Conservation (phyloP, 1,140 invertebrate species). For the Bombus waltoni region DNA sequence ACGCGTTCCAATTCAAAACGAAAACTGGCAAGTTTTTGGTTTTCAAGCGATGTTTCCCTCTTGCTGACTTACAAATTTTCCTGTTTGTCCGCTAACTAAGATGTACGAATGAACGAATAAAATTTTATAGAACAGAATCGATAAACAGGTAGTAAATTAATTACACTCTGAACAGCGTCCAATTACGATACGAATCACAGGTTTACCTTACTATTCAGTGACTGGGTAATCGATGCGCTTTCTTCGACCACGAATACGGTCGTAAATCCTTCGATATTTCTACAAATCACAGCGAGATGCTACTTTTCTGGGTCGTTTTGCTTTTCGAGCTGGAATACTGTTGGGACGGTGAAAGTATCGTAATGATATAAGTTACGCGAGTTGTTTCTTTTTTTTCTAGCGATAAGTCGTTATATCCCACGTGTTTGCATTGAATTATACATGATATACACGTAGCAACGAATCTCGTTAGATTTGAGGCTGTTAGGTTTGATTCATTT, state of each 20-base stretch:
- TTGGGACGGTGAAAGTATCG: background rate
- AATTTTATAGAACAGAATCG: background rate
- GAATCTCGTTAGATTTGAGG: background rate
- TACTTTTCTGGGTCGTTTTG: too few relatives aligned
- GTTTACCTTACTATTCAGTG: constrained; percentile 1
- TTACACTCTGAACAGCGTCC: background rate
- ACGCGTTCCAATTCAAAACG: too few relatives aligned
- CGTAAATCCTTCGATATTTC: background rate
- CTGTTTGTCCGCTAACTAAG: too few relatives aligned
- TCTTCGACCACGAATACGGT: background rate
- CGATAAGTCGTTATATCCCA: background rate
- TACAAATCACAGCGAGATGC: background rate
- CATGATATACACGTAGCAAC: background rate
- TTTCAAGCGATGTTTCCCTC: background rate
- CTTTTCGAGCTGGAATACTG: background rate
- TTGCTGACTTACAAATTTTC: background rate
- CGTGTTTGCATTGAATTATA: background rate
- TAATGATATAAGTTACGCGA: background rate
- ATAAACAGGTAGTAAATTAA: constrained; percentile 12
- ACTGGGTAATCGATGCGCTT: background rate
- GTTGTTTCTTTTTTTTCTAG: background rate
- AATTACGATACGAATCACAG: constrained; percentile 11
- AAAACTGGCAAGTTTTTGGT: too few relatives aligned
- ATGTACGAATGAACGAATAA: background rate
- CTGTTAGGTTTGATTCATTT: background rate